Evolutionary conservation across 1,140 invertebrate species (phyloP).

Genomic region (Phthorimaea operculella): DNA sequence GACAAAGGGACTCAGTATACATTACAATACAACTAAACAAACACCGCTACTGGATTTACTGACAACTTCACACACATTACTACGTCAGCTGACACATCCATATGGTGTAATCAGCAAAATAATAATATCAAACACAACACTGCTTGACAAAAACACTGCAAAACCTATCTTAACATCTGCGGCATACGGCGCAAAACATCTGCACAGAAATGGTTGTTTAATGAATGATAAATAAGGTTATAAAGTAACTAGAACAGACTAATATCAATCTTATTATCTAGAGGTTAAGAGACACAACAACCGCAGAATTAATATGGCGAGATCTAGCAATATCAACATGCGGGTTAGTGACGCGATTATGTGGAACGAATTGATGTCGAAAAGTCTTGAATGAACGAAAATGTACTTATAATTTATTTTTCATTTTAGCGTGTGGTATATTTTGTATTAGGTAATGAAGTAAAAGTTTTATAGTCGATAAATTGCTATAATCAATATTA

Average conservation of each 20-base stretch:
- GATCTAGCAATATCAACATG: constrained; percentile 40
- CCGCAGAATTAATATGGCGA: constrained; percentile 20
- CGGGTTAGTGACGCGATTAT: constrained; percentile 25
- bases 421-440: background rate
- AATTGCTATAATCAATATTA: too few species aligned
- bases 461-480: too few species aligned
- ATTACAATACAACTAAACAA: background rate
- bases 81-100: constrained; percentile 25
- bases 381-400: background rate
- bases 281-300: constrained; percentile 22
- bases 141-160: background rate
- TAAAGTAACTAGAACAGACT: constrained; percentile 1
- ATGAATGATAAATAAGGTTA: background rate
- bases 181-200: background rate
- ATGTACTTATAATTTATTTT: background rate
- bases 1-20: background rate
- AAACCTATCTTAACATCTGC: background rate
- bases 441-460: too few species aligned
- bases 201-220: background rate
- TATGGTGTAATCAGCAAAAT: constrained; percentile 15
- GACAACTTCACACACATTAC: background rate
- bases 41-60: background rate
- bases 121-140: constrained; percentile 14
- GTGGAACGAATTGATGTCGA: constrained; percentile 26
- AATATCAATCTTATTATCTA: constrained; percentile 23